Percentiles rank a stretch among this genome's conserved stretches.
These are phyloP conservation scores for Mantis religiosa DNA, from an alignment of 2,888 invertebrate genomes.

Conservation along the genomic window DNA sequence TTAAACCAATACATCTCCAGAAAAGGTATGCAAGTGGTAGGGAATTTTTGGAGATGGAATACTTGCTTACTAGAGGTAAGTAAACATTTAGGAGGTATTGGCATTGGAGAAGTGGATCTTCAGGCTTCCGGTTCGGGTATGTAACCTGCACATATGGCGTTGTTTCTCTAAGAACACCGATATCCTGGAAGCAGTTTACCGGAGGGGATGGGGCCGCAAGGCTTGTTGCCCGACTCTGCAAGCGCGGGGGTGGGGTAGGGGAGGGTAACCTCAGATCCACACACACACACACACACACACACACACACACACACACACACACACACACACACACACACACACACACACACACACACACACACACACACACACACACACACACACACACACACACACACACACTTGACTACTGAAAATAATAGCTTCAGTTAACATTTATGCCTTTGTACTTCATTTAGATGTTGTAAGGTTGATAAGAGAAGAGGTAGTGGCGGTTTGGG, in stretches of 20 bases:
- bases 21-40: no score
- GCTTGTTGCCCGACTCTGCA: neutral
- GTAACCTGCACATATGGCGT: neutral
- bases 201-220: neutral
- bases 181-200: neutral
- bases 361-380: neutral
- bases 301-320: neutral
- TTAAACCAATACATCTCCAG: no score
- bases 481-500: neutral
- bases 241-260: neutral
- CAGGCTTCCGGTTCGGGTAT: neutral
- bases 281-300: neutral
- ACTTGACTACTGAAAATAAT: constrained; percentile 25
- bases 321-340: neutral
- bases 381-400: neutral
- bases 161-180: neutral
- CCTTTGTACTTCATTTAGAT: constrained; percentile 35
- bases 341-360: neutral
- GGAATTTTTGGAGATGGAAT: no score
- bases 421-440: constrained; percentile 33
- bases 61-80: no score
- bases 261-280: constrained; percentile 1
- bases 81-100: no score
- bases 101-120: no score
- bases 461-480: constrained; percentile 27